Evolutionary conservation across 1,140 invertebrate species (phyloP).

Genomic region (Musca vetustissima): DNA sequence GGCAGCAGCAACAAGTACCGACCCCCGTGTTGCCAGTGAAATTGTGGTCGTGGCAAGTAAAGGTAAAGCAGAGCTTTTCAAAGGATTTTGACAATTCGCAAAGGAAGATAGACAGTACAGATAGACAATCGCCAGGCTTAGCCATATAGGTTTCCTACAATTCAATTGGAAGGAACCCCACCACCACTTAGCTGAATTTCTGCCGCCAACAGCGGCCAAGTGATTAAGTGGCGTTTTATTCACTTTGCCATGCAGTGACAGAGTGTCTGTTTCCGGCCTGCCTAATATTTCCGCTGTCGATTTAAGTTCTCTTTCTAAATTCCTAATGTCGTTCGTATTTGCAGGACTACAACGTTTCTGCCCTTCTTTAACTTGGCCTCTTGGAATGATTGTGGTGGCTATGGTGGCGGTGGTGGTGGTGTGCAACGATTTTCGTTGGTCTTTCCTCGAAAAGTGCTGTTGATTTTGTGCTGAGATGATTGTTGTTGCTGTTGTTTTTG

Average conservation of each 20-base stretch:
- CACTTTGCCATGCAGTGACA: background rate
- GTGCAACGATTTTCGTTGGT: slow-evolving; percentile 25
- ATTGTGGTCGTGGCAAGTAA: background rate
- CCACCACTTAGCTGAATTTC: background rate
- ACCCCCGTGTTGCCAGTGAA: background rate
- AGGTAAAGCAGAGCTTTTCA: background rate
- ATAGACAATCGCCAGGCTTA: too few relatives aligned
- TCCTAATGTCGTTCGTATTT: too few relatives aligned
- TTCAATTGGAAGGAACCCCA: background rate
- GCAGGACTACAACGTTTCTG: too few relatives aligned
- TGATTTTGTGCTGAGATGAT: slow-evolving; percentile 3
- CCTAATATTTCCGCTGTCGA: background rate
- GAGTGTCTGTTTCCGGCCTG: background rate
- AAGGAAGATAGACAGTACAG: too few relatives aligned
- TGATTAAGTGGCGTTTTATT: background rate
- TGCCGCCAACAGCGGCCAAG: too few relatives aligned
- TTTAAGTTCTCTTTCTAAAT: too few relatives aligned
- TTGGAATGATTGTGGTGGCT: background rate
- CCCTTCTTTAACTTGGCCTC: too few relatives aligned
- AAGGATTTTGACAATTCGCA: background rate
- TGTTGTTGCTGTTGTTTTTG: background rate
- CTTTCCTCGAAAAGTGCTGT: background rate
- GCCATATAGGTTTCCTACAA: background rate
- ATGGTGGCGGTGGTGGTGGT: slow-evolving; percentile 16
- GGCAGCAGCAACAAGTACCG: background rate